Base-by-base conservation (phyloP, 2,888 invertebrate species). In the Harpalus rubripes region DNA sequence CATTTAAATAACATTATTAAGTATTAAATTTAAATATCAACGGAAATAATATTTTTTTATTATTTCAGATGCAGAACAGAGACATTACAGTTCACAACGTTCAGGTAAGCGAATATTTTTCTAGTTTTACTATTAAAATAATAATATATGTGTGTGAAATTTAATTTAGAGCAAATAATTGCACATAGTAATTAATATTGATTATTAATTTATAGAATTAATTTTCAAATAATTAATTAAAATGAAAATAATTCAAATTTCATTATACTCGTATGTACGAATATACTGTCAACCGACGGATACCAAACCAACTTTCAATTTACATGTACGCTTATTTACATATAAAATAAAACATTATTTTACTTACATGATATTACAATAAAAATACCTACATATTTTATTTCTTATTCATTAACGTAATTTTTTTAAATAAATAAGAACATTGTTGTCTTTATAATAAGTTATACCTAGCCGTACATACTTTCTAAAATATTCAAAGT, bases 131-230 rank as follows among this genome's bases (percentile, higher is more conserved):
- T 41, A 8, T 4, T 16, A 32, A 56, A 78, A 78, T 59, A 59
- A 56, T 59, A 59, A 56, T 18, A 32, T 52, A n/a, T 58, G 7
- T 56, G 52, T 78, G 32, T 59, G 18, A 78, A 44, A 44, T 58
- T 78, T 26, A 52, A 56, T 56, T 26, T 78, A 52, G 22, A 12
- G 58, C 16, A 61, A 79, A 58, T 58, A 58, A 32, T 79, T 22
- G n/a, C 58, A 41, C 18, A 22, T 41, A 22, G 32, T 16, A 79
- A 58, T 58, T 10, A 22, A 56, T 79, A 79, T 59, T 79, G 58
- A 58, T 79, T 79, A 79, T 79, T 79, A 61, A 79, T 79, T 59
- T 39, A 41, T 68, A 68, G 32, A 68, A 68, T 68, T 68, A 68
- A 39, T 68, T 39, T 68, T 15, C 16, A 5, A 41, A 8, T 68